A percentile compares a stretch with the other conserved stretches of the same genome.
Evolutionary conservation across 2,797 vertebrate genomes (phyloP).

Genomic region (Spatula versicolor): DNA sequence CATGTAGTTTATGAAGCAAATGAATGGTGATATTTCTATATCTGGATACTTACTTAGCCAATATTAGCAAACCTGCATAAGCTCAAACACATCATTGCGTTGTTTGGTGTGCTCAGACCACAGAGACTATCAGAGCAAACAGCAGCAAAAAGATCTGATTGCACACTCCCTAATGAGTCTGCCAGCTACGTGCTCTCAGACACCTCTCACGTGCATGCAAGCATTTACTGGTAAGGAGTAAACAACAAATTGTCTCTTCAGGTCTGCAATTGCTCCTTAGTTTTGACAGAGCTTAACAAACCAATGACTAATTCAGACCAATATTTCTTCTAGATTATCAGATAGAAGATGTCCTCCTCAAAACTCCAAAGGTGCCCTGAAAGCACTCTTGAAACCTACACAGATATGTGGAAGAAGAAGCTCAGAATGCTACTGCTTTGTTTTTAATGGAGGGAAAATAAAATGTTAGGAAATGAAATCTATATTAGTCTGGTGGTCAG

Average conservation of each 20-base stretch:
- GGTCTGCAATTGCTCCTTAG: not conserved
- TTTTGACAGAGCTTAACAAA: not conserved
- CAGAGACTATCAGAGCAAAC: not conserved
- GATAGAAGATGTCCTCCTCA: not conserved
- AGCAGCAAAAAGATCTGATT: slow-evolving; percentile 11
- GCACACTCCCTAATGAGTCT: not conserved
- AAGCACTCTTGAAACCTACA: not conserved
- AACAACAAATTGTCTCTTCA: not conserved
- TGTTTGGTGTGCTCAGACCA: not conserved
- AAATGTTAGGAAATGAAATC: not conserved
- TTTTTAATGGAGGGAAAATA: not conserved
- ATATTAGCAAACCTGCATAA: not conserved
- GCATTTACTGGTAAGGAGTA: not conserved
- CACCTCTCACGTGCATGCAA: not conserved
- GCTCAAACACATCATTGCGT: not conserved
- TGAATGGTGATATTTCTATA: not conserved
- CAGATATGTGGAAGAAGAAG: not conserved
- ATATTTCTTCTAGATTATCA: not conserved
- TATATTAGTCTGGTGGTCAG: not conserved
- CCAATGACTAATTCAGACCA: not conserved
- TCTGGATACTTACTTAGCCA: not conserved
- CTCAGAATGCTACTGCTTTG: not conserved
- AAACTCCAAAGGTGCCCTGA: not conserved
- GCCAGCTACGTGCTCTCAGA: not conserved
- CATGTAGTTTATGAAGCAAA: not conserved